Conservation (phyloP, 1,140 invertebrate genomes). For the Eurytemora carolleeae region DNA sequence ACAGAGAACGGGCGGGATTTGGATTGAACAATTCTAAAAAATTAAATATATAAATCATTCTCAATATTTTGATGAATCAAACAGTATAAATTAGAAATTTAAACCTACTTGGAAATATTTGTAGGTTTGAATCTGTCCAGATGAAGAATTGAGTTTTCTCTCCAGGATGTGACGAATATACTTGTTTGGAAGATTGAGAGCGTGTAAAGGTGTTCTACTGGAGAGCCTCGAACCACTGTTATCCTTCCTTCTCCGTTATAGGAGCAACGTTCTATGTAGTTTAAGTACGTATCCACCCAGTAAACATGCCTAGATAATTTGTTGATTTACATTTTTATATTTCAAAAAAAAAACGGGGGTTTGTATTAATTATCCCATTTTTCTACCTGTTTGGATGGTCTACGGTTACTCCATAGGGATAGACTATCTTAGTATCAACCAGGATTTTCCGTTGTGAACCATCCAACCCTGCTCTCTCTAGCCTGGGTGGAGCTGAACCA, state of each 20-base stretch:
- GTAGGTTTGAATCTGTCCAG: conserved; percentile 3
- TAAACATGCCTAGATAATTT: conserved; percentile 44
- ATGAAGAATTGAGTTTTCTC: neutral
- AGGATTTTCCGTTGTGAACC: conserved; percentile 33
- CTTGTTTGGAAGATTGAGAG: conserved; percentile 17
- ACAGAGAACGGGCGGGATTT: conserved; percentile 35
- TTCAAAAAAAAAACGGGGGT: too few species aligned
- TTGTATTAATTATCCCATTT: too few species aligned
- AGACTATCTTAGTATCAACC: conserved; percentile 41
- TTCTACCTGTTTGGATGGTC: conserved; percentile 40
- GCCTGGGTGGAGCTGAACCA: conserved; percentile 36
- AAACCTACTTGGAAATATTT: conserved; percentile 16
- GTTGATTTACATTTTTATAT: too few species aligned
- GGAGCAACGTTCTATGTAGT: conserved; percentile 46
- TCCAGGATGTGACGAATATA: conserved; percentile 18
- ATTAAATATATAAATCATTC: conserved; percentile 13
- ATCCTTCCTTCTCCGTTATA: conserved; percentile 43
- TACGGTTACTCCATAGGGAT: conserved; percentile 44
- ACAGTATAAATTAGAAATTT: too few species aligned
- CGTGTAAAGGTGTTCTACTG: conserved; percentile 23
- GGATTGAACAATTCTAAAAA: conserved; percentile 8
- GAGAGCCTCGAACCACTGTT: conserved; percentile 39
- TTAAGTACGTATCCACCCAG: conserved; percentile 55
- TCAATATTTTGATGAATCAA: conserved; percentile 23
- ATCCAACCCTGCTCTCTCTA: conserved; percentile 40